Evolutionary conservation across 2,797 vertebrate genomes (phyloP).

Genomic region (Notolabrus celidotus): DNA sequence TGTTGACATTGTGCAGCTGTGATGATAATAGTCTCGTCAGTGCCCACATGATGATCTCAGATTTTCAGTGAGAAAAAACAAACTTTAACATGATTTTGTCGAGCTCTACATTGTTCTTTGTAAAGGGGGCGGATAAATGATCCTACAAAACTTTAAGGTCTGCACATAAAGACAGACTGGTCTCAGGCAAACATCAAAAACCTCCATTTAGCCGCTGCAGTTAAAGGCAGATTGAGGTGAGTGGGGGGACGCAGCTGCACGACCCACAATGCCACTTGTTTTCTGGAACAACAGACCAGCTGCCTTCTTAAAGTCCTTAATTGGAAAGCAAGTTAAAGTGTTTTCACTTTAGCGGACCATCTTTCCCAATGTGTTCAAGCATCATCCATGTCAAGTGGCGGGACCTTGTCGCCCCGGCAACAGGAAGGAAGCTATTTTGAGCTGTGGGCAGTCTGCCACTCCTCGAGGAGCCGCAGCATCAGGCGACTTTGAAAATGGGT

Average conservation of each 20-base stretch:
- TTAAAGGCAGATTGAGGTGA: conserved; percentile 14
- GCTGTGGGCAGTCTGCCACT: conserved; percentile 71
- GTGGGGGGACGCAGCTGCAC: conserved; percentile 47
- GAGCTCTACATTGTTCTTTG: too few relatives aligned
- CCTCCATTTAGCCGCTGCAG: conserved; percentile 11
- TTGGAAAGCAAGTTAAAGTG: conserved; percentile 65
- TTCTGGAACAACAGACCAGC: conserved; percentile 62
- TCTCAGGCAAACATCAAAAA: not conserved
- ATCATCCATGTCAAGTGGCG: conserved; percentile 70
- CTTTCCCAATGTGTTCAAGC: conserved; percentile 67
- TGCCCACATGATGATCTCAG: too few relatives aligned
- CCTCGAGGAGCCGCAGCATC: conserved; percentile 59
- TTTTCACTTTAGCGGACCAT: conserved; percentile 61
- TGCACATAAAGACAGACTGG: too few relatives aligned
- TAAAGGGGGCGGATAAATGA: too few relatives aligned
- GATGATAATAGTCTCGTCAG: too few relatives aligned
- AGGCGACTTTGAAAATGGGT: conserved; percentile 42
- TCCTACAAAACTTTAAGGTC: too few relatives aligned
- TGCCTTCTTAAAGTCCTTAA: conserved; percentile 55
- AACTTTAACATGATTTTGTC: too few relatives aligned
- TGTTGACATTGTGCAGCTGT: too few relatives aligned
- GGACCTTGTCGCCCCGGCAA: conserved; percentile 83
- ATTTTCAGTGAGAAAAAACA: not conserved
- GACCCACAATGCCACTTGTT: conserved; percentile 46
- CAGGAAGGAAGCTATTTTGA: conserved; percentile 84